Percentiles rank a stretch among this genome's conserved stretches.
phyloP scores from a whole-genome alignment of 2,113 vertebrate genomes.

The Nymphicus hollandicus region DNA sequence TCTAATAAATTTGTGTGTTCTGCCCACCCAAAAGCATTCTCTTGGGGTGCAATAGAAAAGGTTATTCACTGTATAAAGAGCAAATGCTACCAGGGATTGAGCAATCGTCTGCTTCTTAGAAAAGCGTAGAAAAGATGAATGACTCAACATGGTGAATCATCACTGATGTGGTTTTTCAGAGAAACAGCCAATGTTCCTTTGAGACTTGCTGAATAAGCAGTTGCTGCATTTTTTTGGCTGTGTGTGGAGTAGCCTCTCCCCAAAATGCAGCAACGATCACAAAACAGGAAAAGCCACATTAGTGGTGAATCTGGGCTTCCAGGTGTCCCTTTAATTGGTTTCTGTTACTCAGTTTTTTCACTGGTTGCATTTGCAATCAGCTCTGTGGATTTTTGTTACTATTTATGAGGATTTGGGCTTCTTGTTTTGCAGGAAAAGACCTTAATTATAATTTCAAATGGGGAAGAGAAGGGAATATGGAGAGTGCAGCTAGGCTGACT shows the following conservation, averaged over 20 bases:
- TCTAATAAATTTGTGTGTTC: background rate
- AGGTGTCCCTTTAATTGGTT: background rate
- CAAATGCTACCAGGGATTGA: background rate
- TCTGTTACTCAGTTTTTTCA: background rate
- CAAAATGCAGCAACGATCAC: background rate
- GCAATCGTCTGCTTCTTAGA: slow-evolving; percentile 2
- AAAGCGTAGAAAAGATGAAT: slow-evolving; percentile 41
- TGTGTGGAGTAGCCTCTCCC: background rate
- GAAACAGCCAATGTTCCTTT: background rate
- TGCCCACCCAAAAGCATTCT: background rate
- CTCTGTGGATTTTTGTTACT: background rate
- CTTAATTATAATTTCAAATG: background rate
- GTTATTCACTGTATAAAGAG: background rate
- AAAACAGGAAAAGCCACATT: background rate
- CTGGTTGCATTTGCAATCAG: background rate
- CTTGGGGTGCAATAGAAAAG: background rate
- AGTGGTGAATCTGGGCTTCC: background rate
- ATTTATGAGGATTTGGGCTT: background rate
- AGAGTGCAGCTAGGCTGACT: background rate
- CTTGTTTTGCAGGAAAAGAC: background rate
- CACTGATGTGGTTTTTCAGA: background rate
- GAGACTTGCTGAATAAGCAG: slow-evolving; percentile 25
- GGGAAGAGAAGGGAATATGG: background rate
- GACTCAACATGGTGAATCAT: slow-evolving; percentile 22
- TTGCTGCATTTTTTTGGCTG: background rate